Evolutionary conservation across 2,113 vertebrate species (phyloP).

Genomic region (Epinephelus lanceolatus): DNA sequence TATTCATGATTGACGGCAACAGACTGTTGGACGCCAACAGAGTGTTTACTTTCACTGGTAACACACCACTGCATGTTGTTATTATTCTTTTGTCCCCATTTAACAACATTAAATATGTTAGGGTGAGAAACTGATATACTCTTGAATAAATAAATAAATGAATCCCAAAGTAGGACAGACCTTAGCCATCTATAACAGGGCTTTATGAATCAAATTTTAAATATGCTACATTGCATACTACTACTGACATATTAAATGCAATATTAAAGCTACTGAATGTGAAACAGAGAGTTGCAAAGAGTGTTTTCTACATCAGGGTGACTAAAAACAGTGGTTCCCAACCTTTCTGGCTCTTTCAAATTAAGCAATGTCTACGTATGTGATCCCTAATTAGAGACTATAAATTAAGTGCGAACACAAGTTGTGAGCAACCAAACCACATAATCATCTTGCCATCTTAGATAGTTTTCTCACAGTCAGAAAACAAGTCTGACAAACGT

Average conservation of each 20-base stretch:
- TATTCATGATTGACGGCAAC: conserved; percentile 26
- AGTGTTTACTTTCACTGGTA: conserved; percentile 39
- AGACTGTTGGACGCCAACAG: conserved; percentile 29
- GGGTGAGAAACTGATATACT: background rate
- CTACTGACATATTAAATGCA: background rate
- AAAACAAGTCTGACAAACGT: no score
- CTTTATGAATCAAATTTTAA: background rate
- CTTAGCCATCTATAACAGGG: background rate
- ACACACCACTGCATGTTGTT: conserved; percentile 19
- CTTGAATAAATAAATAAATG: background rate
- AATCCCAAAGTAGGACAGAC: background rate
- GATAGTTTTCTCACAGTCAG: no score
- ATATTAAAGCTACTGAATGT: background rate
- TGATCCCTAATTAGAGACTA: background rate
- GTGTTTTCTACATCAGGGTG: background rate
- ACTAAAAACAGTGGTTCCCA: background rate
- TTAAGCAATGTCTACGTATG: background rate
- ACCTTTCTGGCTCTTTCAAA: background rate
- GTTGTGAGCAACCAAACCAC: background rate
- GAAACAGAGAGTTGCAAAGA: background rate
- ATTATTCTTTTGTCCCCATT: conserved; percentile 38
- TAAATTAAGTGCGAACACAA: background rate
- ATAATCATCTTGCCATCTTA: background rate
- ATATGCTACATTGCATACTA: background rate
- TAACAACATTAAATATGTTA: conserved; percentile 26